Conservation (phyloP, 2,888 invertebrate species). For the Amphimallon solstitiale region DNA sequence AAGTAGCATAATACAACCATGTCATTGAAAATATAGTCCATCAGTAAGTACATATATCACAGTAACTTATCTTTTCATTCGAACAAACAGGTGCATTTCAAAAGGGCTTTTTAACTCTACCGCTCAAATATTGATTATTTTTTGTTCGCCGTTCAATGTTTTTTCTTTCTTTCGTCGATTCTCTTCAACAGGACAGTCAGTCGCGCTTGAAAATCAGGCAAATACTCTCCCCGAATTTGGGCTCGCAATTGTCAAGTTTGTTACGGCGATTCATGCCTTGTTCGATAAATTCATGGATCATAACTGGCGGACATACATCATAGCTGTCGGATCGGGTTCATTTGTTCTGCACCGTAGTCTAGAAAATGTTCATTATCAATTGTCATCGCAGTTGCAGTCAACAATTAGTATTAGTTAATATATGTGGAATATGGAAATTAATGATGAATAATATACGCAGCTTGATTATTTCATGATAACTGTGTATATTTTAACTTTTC, state of each 20-base stretch:
- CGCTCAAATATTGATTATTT: not conserved
- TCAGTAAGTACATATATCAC: not conserved
- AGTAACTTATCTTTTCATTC: not conserved
- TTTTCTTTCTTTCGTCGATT: not conserved
- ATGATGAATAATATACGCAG: too few relatives aligned
- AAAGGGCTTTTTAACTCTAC: constrained; percentile 19
- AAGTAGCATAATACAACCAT: too few relatives aligned
- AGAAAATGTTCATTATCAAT: constrained; percentile 22
- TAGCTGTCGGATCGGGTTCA: constrained; percentile 57
- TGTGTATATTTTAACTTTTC: too few relatives aligned
- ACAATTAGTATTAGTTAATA: not conserved
- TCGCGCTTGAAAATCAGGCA: constrained; percentile 25
- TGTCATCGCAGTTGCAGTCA: not conserved
- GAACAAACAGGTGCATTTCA: constrained; percentile 20
- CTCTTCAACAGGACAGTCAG: constrained; percentile 1
- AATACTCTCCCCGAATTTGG: constrained; percentile 13
- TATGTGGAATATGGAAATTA: too few relatives aligned
- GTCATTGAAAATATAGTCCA: too few relatives aligned
- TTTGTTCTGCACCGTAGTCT: constrained; percentile 50
- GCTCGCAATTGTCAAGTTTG: constrained; percentile 48
- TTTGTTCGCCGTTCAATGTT: not conserved
- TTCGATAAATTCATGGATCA: constrained; percentile 58
- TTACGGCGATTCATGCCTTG: constrained; percentile 49
- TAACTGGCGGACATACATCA: constrained; percentile 57
- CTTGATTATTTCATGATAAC: too few relatives aligned